Evolutionary conservation across 2,113 vertebrate species (phyloP), one percentile per base, ranked within the genome.

Genomic region (Hydrolagus affinis): DNA sequence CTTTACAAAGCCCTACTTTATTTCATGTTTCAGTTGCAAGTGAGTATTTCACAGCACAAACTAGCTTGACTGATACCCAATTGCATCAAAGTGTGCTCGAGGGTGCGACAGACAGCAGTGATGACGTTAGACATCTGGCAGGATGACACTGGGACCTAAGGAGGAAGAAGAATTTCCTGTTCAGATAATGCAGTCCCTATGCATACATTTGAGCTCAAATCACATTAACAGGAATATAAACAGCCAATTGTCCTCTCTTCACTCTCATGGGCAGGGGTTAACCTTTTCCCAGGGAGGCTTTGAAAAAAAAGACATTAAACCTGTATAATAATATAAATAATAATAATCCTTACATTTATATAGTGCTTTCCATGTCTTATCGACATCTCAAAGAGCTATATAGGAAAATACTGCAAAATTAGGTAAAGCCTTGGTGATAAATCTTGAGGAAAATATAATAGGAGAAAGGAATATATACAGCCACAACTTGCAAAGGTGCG

Each of bases 111-210:
- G 32, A 44, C 7, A 15, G 25, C 56, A 8, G 12, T 44, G 17
- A 4, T 32, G 17, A 56, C 11, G 15, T 14, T 30, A 77, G 66
- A n/a, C 62, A 83, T 83, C 59, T 83, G 60, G 78, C 19, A 9
- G 28, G 28, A 64, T 83, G 60, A 66, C 78, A 32, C 78, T 83
- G 11, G 60, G 77, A 66, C 77, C 77, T 66, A 28, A 25, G 66
- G 17, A 83, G 78, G 78, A 83, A 66, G 62, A 83, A 62, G 25
- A 83, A 68, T 68, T 68, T 83, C 25, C 78, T 66, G 78, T 83
- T 11, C 11, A 68, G 23, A 64, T 66, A 68, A 68, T 32, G n/a
- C 30, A 30, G 60, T 68, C 78, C 32, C 60, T 64, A 17, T 66
- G 78, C 6, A 66, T 12, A 83, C 60, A 32, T 83, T 83, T 17